Base-by-base conservation (phyloP, 2,888 invertebrate genomes). In the Anthophora plumipes region DNA sequence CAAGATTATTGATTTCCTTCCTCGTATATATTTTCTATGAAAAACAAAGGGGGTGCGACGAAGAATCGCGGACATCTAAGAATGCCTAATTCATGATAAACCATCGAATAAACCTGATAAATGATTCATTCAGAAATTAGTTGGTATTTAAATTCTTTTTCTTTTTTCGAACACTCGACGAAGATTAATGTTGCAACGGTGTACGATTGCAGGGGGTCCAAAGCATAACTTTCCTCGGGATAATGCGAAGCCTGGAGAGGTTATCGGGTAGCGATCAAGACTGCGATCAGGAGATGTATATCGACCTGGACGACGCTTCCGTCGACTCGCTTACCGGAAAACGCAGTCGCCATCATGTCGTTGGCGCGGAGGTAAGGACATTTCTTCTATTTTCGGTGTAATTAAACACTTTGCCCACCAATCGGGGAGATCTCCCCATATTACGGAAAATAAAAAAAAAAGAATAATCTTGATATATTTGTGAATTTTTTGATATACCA, bases 251-350 rank as follows among this genome's bases (percentile, higher is more conserved):
- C 88, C 89, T 93, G 89, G 93, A 93, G 86, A 92, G 93, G 90
- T 91, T 92, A 87, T 93, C 93, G 76, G 91, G 92, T 85, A 93
- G 93, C 89, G 93, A 93, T 89, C 93, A 93, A 90, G 93, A 92
- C 88, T 92, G 92, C 80, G 92, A 93, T 91, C 92, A 91, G 91
- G 93, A 93, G 90, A 93, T 93, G 93, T 93, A 93, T 89, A 93
- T 93, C 92, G 93, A 93, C 88, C 91, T 93, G 86, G 93, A 93
- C 90, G 93, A 93, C 91, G 93, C 91, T 77, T 93, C 93, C 82
- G 93, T 92, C 77, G 93, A 93, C 90, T 93, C 93, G 90, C 90
- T 93, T 83, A 93, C 92, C 88, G 93, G 93, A 78, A 93, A 93
- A 93, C 90, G 93, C 82, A 91, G 92, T 85, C 93, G 93, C 82